These are phyloP conservation scores for Meloidogyne hapla DNA, from an alignment of 1,140 invertebrate species.

Conservation along the genomic window DNA sequence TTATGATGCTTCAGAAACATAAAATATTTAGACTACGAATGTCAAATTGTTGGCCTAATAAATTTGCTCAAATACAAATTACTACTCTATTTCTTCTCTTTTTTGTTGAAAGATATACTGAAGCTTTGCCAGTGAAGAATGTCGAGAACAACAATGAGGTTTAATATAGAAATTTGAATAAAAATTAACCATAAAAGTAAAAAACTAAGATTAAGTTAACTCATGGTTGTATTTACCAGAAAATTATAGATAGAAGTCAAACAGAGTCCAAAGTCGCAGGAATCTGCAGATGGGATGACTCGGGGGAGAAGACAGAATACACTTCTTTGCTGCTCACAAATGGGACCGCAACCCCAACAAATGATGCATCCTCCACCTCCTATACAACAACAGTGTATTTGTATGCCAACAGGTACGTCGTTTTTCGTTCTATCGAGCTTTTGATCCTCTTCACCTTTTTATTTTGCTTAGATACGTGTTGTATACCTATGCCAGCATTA, in stretches of 20 bases:
- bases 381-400: background rate
- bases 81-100: background rate
- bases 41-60: background rate
- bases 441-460: background rate
- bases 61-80: background rate
- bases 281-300: background rate
- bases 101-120: background rate
- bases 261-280: background rate
- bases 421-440: too few species aligned
- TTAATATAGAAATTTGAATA: background rate
- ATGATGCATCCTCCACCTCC: background rate
- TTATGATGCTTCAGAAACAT: background rate
- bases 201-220: background rate
- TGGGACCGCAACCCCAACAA: slow-evolving; percentile 7
- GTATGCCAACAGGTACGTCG: background rate
- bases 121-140: slow-evolving; percentile 1
- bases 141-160: background rate
- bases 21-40: background rate
- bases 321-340: slow-evolving; percentile 9
- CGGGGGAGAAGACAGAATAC: slow-evolving; percentile 21
- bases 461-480: background rate
- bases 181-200: background rate
- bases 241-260: too few species aligned
- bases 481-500: slow-evolving; percentile 10
- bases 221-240: too few species aligned